Evolutionary conservation across 2,888 invertebrate species (phyloP), one percentile per base, ranked within the genome.

Genomic region (Eupithecia tripunctaria): DNA sequence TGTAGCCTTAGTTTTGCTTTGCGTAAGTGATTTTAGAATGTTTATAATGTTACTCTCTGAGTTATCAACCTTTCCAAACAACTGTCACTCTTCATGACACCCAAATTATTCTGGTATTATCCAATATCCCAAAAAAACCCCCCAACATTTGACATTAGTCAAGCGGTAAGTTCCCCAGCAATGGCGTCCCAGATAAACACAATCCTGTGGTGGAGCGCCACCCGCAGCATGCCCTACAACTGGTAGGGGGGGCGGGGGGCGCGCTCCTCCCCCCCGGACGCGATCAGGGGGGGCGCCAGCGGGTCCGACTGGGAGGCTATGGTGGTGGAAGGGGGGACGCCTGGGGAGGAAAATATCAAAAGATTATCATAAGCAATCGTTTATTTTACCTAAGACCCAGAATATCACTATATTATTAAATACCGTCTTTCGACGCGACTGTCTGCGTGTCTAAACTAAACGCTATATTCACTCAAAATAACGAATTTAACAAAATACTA

Each of bases 271-370:
- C 90, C n/a, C 80, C 79, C 86, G 76, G 86, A 88, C 73, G 59
- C 78, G 60, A 92, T 86, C 41, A 91, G 87, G 1, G 93, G 92
- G 0, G 93, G 93, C 2, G 93, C 80, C 1, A 93, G 89, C 0
- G 93, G 93, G 72, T 92, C 90, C 82, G 47, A 51, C 47, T 88
- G 90, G 0, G 93, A 92, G 0, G 92, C 89, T 62, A 92, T 81
- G 1, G 93, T 93, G 0, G 92, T 89, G 1, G 93, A 93, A 0
- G 93, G 92, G 2, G 89, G 90, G 0, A 89, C 65, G 43, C 90
- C 93, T 93, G 82, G 18, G 32, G 36, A 41, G 15, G 41, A 18
- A 43, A 43, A 43, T 43, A 43, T n/a, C 18, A 43, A 43, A 43
- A 43, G 43, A 43, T n/a, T 4, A 43, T 2, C n/a, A 18, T 7